Percentiles rank a stretch among this genome's conserved stretches.
These are phyloP conservation scores for Mythimna vitellina DNA, from an alignment of 2,888 invertebrate species.

Conservation along the genomic window DNA sequence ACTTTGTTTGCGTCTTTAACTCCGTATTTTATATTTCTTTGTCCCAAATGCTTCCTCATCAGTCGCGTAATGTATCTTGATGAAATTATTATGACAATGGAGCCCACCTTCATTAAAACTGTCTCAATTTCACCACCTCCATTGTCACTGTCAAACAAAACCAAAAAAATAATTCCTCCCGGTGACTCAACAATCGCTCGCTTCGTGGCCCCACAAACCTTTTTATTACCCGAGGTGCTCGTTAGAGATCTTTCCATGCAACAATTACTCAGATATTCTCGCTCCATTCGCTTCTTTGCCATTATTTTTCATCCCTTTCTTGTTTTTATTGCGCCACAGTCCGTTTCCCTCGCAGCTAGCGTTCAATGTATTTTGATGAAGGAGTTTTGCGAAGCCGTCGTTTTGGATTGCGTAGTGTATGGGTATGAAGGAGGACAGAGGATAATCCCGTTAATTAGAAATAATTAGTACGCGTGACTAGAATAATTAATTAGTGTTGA, in stretches of 20 bases:
- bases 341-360: constrained; percentile 55
- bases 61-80: constrained; percentile 35
- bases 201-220: constrained; percentile 59
- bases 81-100: constrained; percentile 40
- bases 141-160: constrained; percentile 53
- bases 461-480: constrained; percentile 61
- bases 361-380: constrained; percentile 65
- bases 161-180: constrained; percentile 41
- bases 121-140: constrained; percentile 46
- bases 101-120: constrained; percentile 48
- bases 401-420: constrained; percentile 13
- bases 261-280: constrained; percentile 80
- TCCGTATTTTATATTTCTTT: background rate
- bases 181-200: constrained; percentile 50
- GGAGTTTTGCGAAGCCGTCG: constrained; percentile 41
- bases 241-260: constrained; percentile 80
- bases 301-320: constrained; percentile 64
- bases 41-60: constrained; percentile 29
- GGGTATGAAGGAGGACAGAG: constrained; percentile 24
- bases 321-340: constrained; percentile 63
- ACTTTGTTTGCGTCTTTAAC: background rate
- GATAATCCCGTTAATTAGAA: constrained; percentile 66
- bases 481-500: constrained; percentile 55
- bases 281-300: constrained; percentile 72
- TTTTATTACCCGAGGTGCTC: constrained; percentile 71